These are phyloP conservation scores for Myiagra hebetior DNA, from an alignment of 2,113 vertebrate genomes.

Conservation along the genomic window DNA sequence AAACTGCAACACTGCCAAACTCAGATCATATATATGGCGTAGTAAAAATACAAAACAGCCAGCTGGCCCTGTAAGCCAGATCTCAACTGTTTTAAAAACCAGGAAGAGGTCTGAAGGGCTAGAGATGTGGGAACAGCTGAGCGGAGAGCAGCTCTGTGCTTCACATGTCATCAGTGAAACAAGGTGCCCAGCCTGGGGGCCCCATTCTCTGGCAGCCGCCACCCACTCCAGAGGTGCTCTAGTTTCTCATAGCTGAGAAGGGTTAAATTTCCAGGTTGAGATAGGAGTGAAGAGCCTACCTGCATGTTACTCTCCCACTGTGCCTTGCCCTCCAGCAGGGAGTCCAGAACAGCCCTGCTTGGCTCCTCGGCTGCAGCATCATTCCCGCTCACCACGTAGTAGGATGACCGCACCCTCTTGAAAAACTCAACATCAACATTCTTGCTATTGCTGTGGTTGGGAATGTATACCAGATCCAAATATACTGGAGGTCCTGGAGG, in stretches of 20 bases:
- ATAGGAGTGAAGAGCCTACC: conserved; percentile 66
- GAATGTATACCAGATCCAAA: conserved; percentile 96
- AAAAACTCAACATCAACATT: conserved; percentile 96
- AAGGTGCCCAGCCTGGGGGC: rapidly evolving
- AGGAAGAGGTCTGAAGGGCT: neutral
- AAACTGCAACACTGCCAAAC: neutral
- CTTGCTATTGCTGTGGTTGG: conserved; percentile 96
- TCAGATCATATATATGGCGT: neutral
- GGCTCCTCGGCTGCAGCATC: conserved; percentile 89
- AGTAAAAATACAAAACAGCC: neutral
- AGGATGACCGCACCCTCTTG: conserved; percentile 90
- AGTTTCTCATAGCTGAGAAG: neutral
- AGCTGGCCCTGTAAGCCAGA: neutral
- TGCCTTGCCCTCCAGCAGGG: conserved; percentile 91
- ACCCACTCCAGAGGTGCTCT: neutral
- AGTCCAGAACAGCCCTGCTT: conserved; percentile 88
- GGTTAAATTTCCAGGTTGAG: neutral
- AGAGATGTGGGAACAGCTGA: neutral
- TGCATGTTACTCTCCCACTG: conserved; percentile 94
- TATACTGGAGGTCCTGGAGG: conserved; percentile 91
- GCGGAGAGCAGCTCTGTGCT: neutral
- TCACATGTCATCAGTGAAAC: neutral
- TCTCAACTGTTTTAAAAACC: neutral
- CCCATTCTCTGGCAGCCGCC: rapidly evolving
- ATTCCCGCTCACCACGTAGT: conserved; percentile 97